Conservation (phyloP, 1,140 invertebrate species). For the Helicoverpa zea region DNA sequence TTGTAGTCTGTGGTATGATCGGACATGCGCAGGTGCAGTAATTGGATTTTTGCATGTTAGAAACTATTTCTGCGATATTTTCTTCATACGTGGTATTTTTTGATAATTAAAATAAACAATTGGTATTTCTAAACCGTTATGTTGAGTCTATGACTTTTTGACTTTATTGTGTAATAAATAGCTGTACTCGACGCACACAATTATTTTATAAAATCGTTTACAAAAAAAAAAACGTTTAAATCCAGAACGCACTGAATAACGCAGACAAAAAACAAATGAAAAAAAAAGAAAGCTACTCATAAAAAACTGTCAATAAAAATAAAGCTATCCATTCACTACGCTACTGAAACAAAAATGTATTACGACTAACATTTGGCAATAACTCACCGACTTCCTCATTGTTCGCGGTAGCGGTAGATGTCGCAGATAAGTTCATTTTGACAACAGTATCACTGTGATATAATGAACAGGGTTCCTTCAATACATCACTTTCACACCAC, state of each 20-base stretch:
- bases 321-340: conserved; percentile 2
- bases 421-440: conserved; percentile 70
- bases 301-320: not conserved
- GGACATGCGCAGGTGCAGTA: conserved; percentile 20
- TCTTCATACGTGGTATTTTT: not conserved
- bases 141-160: too few species aligned
- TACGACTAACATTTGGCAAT: not conserved
- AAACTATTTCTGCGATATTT: not conserved
- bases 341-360: conserved; percentile 16
- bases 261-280: too few species aligned
- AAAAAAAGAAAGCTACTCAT: too few species aligned
- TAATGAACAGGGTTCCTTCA: conserved; percentile 43
- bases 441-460: conserved; percentile 48
- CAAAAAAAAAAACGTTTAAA: not conserved
- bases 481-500: conserved; percentile 48
- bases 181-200: too few species aligned
- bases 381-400: conserved; percentile 78
- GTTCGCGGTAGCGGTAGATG: conserved; percentile 56
- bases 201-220: not conserved
- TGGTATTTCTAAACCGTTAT: too few species aligned
- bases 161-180: too few species aligned
- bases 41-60: conserved; percentile 1
- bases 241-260: not conserved
- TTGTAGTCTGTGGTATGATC: not conserved
- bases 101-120: too few species aligned